Evolutionary conservation across 2,888 invertebrate genomes (phyloP), one percentile per base, ranked within the genome.

Genomic region (Gisinianus flammeolus): DNA sequence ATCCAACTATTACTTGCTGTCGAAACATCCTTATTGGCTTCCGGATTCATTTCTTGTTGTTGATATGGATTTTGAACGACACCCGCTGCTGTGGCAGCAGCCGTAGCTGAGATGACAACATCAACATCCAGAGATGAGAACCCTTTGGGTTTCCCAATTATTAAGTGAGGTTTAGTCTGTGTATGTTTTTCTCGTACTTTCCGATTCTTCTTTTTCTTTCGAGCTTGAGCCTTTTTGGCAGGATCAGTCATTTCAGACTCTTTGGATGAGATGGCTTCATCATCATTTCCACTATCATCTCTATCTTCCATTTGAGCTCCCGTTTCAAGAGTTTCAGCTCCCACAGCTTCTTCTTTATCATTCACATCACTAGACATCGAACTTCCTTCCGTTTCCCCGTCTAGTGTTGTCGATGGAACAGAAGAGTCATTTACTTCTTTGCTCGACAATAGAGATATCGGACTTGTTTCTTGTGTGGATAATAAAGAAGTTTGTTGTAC

Each of bases 101-200:
- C 68, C 8, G n/a, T n/a, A 0, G 68, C 10, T 10, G 68, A 68
- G 5, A 35, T 10, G 12, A 44, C 33, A 31, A 8, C n/a, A 33
- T 68, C 31, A 1, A 10, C 8, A 26, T 6, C 5, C 16, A 31
- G 31, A 22, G 6, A 12, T 22, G 62, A 26, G 24, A 22, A 58
- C 22, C 22, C 8, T n/a, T 12, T n/a, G 8, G 8, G n/a, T n/a
- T n/a, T 12, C 5, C 35, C 44, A 44, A 12, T 19, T 44, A 44
- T 16, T 44, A 44, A 24, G 2, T 74, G 62, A 4, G 77, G 70
- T 28, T 77, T 77, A 10, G 69, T 69, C 28, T 77, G 77, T 3
- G 77, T 77, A 24, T 77, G 70, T 24, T 77, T 77, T 26, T 77
- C 77, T 24, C 70, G n/a, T 8, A 77, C 70, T 64, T 77, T 77